Percentiles rank a stretch among this genome's conserved stretches.
Evolutionary conservation across 2,797 vertebrate species (phyloP).

Genomic region (Coregonus ussuriensis): DNA sequence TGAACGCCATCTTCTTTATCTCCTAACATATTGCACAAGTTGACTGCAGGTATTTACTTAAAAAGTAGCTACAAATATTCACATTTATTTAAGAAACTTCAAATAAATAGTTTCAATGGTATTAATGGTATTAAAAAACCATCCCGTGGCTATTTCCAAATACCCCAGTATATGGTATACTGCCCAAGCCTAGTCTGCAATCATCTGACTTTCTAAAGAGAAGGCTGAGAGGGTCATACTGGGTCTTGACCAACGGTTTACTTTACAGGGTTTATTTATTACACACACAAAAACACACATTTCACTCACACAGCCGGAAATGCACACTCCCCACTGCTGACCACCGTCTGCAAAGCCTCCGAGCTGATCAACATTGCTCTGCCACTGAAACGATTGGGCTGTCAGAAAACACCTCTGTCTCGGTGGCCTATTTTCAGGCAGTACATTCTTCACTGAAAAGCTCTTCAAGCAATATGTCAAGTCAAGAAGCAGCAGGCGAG

Average conservation of each 20-base stretch:
- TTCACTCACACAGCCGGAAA: not conserved
- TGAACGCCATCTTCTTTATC: too few relatives aligned
- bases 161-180: too few relatives aligned
- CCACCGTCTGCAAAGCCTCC: not conserved
- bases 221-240: not conserved
- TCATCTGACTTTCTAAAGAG: not conserved
- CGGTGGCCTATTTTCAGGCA: not conserved
- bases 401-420: not conserved
- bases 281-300: not conserved
- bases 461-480: not conserved
- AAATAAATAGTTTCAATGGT: too few relatives aligned
- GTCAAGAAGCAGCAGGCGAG: not conserved
- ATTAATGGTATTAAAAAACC: too few relatives aligned
- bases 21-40: too few relatives aligned
- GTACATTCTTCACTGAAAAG: not conserved
- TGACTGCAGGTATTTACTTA: too few relatives aligned
- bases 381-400: not conserved
- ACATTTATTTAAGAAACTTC: too few relatives aligned
- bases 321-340: not conserved
- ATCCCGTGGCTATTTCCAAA: too few relatives aligned
- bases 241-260: not conserved
- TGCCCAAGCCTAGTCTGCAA: not conserved
- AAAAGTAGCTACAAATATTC: too few relatives aligned
- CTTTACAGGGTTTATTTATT: not conserved
- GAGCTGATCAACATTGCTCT: not conserved